Percentiles rank a stretch among this genome's conserved stretches.
Conservation (phyloP, 2,888 invertebrate species). For the Chirona hameri region DNA sequence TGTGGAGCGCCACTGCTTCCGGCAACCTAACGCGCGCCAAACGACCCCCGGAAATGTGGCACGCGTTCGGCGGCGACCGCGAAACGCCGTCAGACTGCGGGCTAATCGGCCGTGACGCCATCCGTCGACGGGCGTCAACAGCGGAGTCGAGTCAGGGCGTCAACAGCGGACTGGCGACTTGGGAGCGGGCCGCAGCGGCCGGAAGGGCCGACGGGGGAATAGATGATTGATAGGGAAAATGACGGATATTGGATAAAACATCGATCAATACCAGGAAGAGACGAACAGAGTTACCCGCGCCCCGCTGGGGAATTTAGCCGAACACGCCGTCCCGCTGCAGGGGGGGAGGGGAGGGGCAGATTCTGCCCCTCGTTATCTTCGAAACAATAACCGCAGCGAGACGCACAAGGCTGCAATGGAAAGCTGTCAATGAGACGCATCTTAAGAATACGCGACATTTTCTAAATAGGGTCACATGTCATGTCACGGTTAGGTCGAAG, state of each 20-base stretch:
- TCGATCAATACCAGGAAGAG: background rate
- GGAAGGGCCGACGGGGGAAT: background rate
- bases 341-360: too few relatives aligned
- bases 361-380: too few relatives aligned
- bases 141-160: background rate
- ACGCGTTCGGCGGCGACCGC: background rate
- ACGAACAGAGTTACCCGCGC: background rate
- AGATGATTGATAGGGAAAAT: background rate
- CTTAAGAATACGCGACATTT: too few relatives aligned
- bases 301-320: too few relatives aligned
- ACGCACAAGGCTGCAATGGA: too few relatives aligned
- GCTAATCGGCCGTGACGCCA: background rate
- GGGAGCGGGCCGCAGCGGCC: too few relatives aligned
- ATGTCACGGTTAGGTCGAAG: too few relatives aligned
- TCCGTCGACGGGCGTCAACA: background rate
- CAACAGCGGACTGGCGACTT: background rate
- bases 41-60: background rate
- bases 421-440: too few relatives aligned
- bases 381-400: too few relatives aligned
- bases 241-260: background rate
- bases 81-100: background rate
- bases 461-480: too few relatives aligned
- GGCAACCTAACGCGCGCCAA: background rate
- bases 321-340: too few relatives aligned
- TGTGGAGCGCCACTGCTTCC: background rate